phyloP scores from a whole-genome alignment of 1,140 invertebrate species.

The Eupristina koningsbergeri region DNA sequence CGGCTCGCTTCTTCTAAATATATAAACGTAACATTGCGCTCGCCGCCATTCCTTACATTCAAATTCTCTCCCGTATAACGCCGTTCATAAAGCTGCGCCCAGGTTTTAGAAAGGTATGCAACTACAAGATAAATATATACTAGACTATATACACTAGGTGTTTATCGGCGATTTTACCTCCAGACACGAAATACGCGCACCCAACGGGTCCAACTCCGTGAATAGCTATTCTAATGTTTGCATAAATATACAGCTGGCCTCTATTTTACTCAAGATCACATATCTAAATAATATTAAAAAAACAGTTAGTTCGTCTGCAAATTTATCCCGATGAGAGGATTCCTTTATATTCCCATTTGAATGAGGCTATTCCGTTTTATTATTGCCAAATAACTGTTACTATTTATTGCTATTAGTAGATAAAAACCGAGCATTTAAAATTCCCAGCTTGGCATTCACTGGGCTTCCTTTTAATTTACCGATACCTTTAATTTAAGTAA shows the following conservation, averaged over 20 bases:
- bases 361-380: not conserved
- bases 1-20: not conserved
- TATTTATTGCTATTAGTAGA: no score
- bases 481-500: not conserved
- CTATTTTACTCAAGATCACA: not conserved
- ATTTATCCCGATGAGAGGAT: no score
- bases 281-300: no score
- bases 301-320: no score
- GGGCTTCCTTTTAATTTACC: not conserved
- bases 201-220: not conserved
- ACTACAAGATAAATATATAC: not conserved
- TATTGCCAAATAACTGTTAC: not conserved
- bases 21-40: not conserved
- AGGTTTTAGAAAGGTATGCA: constrained; percentile 12
- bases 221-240: no score
- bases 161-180: not conserved
- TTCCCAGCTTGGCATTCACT: not conserved
- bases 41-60: not conserved
- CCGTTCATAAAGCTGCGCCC: not conserved
- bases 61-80: not conserved
- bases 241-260: not conserved
- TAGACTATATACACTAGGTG: not conserved
- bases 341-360: not conserved
- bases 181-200: not conserved
- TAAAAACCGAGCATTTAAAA: no score